These are phyloP conservation scores for Entelurus aequoreus DNA, from an alignment of 2,113 vertebrate genomes.

Conservation along the genomic window DNA sequence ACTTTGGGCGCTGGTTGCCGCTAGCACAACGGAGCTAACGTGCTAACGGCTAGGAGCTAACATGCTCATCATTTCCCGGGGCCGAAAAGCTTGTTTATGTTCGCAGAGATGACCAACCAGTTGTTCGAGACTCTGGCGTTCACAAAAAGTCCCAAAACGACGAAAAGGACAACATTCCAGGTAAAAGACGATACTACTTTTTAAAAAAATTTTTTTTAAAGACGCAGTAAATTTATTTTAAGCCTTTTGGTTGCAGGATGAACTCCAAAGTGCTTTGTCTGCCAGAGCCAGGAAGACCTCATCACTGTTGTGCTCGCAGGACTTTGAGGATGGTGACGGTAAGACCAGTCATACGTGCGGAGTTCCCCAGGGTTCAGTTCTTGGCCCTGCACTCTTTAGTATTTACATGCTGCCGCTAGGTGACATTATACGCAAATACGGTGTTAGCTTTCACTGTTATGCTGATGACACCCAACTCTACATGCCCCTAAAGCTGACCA, in stretches of 20 bases:
- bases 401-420: too few species aligned
- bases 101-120: constrained; percentile 54
- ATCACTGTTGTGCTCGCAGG: constrained; percentile 61
- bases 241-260: constrained; percentile 70
- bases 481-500: too few species aligned
- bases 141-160: constrained; percentile 76
- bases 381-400: too few species aligned
- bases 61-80: neutral
- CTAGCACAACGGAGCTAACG: constrained; percentile 21
- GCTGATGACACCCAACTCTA: too few species aligned
- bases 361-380: too few species aligned
- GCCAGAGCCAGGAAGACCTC: constrained; percentile 63
- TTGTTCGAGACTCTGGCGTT: constrained; percentile 74
- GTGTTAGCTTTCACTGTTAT: too few species aligned
- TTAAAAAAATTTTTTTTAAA: too few species aligned
- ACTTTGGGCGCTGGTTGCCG: neutral
- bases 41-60: too few species aligned
- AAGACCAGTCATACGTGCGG: constrained; percentile 9
- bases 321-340: constrained; percentile 77
- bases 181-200: constrained; percentile 48
- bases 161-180: constrained; percentile 84
- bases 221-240: neutral
- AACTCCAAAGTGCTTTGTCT: constrained; percentile 75
- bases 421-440: too few species aligned
- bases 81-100: neutral